These are phyloP conservation scores for Pedetes capensis DNA, from an alignment of 2,113 vertebrate genomes.

Conservation along the genomic window DNA sequence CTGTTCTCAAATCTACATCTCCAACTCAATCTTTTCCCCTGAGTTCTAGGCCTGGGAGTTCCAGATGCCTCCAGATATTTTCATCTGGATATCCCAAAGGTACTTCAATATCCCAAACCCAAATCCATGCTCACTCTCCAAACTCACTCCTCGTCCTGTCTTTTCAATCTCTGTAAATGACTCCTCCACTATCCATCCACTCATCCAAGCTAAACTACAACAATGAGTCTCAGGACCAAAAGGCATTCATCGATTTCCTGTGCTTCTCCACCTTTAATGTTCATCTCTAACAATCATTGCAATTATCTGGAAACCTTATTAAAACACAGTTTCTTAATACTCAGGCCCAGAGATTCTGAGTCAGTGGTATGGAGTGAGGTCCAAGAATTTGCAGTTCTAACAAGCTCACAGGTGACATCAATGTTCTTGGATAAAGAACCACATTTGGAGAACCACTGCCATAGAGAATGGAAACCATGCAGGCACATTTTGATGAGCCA, in stretches of 20 bases:
- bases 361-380: background rate
- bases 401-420: background rate
- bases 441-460: background rate
- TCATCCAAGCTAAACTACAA: background rate
- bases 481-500: background rate
- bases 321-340: slow-evolving; percentile 2
- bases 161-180: background rate
- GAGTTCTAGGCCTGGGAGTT: background rate
- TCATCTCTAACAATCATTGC: background rate
- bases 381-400: background rate
- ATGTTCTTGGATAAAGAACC: background rate
- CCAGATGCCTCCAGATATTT: background rate
- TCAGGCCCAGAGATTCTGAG: slow-evolving; percentile 3
- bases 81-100: background rate
- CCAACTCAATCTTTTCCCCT: background rate
- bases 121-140: background rate
- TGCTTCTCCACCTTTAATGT: background rate
- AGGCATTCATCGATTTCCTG: background rate
- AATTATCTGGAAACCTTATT: slow-evolving; percentile 19
- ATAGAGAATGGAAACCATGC: background rate
- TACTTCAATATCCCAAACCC: background rate
- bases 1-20: background rate
- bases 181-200: background rate
- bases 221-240: background rate
- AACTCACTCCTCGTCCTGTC: background rate